These are phyloP conservation scores for Uloborus plumipes DNA, from an alignment of 2,888 invertebrate genomes.

Conservation along the genomic window DNA sequence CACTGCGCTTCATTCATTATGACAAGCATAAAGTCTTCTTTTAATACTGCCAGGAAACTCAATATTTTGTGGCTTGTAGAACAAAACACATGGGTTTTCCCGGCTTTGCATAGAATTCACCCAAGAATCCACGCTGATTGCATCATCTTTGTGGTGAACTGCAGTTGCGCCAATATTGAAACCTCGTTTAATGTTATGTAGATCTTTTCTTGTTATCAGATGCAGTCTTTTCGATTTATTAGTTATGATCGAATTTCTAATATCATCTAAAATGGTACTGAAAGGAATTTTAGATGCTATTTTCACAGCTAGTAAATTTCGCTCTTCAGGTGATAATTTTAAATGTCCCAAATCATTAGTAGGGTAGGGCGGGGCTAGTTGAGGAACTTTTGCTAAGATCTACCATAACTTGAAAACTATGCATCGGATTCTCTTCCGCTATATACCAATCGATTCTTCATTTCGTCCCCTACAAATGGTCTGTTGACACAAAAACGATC, in stretches of 20 bases:
- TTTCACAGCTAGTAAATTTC: conserved; percentile 1
- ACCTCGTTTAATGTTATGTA: conserved; percentile 5
- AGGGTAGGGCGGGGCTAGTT: too few species aligned
- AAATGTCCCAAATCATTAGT: background rate
- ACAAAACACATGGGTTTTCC: background rate
- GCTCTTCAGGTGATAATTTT: background rate
- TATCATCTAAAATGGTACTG: conserved; percentile 14
- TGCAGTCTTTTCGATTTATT: background rate
- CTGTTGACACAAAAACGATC: too few species aligned
- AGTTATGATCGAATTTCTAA: background rate
- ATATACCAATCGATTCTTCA: too few species aligned
- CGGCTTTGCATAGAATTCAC: background rate
- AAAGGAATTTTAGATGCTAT: conserved; percentile 25
- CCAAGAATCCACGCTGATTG: conserved; percentile 22
- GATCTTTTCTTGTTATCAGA: conserved; percentile 12
- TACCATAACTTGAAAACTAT: too few species aligned
- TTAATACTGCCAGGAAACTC: too few species aligned
- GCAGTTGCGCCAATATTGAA: conserved; percentile 5
- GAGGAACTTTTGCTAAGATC: too few species aligned
- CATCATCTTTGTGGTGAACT: conserved; percentile 22
- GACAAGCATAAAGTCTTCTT: too few species aligned
- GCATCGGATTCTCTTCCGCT: too few species aligned
- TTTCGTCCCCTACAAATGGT: too few species aligned
- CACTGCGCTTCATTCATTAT: too few species aligned
- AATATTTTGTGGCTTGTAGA: too few species aligned